These are phyloP conservation scores for Capreolus pygargus DNA, from an alignment of 2,113 vertebrate species.

Conservation along the genomic window DNA sequence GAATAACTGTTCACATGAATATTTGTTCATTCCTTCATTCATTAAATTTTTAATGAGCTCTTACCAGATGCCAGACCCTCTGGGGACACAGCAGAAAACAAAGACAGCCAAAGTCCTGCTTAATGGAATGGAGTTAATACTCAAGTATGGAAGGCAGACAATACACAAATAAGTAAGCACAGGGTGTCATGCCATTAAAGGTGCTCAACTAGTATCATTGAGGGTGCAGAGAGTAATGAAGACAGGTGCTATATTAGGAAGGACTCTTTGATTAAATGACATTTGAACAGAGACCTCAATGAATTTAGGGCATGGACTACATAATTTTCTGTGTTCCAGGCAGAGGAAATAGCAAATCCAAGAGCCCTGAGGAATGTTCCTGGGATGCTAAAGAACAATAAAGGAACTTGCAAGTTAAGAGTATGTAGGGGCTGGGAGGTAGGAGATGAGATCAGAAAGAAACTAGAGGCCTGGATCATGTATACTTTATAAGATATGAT, in stretches of 20 bases:
- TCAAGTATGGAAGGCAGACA: slow-evolving; percentile 22
- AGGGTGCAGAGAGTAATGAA: not conserved
- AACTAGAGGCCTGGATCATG: not conserved
- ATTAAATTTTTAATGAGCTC: slow-evolving; percentile 68
- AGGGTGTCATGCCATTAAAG: not conserved
- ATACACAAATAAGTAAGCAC: slow-evolving; percentile 36
- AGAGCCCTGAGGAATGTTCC: not conserved
- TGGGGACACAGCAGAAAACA: slow-evolving; percentile 58
- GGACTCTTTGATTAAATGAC: not conserved
- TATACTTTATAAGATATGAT: not conserved
- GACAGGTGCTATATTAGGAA: slow-evolving; percentile 11
- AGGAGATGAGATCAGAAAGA: not conserved
- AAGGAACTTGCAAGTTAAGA: not conserved
- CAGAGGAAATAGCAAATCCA: slow-evolving; percentile 29
- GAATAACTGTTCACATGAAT: slow-evolving; percentile 56
- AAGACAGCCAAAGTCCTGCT: slow-evolving; percentile 54
- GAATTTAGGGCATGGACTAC: not conserved
- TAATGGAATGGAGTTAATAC: slow-evolving; percentile 35
- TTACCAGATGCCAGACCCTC: slow-evolving; percentile 57
- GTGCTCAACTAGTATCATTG: not conserved
- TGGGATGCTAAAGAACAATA: not conserved
- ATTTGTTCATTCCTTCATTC: slow-evolving; percentile 66
- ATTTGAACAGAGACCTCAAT: not conserved
- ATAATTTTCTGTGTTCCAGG: not conserved
- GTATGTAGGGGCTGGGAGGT: not conserved